Evolutionary conservation across 2,797 vertebrate species (phyloP).

Genomic region (Pygocentrus nattereri): DNA sequence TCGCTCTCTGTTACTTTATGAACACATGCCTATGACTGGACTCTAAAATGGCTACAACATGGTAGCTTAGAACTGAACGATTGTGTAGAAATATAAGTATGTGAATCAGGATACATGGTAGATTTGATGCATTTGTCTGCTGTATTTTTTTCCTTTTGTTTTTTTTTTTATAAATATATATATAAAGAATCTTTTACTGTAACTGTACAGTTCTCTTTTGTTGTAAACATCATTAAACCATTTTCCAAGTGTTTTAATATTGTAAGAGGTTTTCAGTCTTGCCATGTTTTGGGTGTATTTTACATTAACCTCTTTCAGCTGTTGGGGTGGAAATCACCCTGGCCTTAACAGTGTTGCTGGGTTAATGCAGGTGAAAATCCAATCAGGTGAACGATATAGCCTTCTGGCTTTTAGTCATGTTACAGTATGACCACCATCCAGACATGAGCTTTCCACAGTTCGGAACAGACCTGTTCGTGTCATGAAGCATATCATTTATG

Average conservation of each 20-base stretch:
- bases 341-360: not conserved
- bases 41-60: constrained; percentile 76
- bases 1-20: constrained; percentile 69
- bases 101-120: constrained; percentile 97
- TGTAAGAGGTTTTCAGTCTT: constrained; percentile 52
- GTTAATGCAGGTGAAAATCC: not conserved
- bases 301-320: not conserved
- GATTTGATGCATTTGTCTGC: constrained; percentile 99
- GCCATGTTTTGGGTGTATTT: constrained; percentile 19
- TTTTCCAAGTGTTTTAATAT: constrained; percentile 99
- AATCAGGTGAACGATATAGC: not conserved
- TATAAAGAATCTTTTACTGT: constrained; percentile 97
- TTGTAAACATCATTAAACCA: constrained; percentile 99
- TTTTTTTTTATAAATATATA: constrained; percentile 86
- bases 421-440: too few species aligned
- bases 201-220: constrained; percentile 99
- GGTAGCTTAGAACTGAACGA: constrained; percentile 87
- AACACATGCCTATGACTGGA: constrained; percentile 86
- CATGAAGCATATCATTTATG: not conserved
- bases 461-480: not conserved
- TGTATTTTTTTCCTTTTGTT: constrained; percentile 91
- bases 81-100: constrained; percentile 90
- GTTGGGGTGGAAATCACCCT: not conserved
- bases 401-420: not conserved
- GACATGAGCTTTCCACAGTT: not conserved